These are phyloP conservation scores for Thamnophis sirtalis DNA, from an alignment of 2,113 vertebrate genomes.

Conservation along the genomic window DNA sequence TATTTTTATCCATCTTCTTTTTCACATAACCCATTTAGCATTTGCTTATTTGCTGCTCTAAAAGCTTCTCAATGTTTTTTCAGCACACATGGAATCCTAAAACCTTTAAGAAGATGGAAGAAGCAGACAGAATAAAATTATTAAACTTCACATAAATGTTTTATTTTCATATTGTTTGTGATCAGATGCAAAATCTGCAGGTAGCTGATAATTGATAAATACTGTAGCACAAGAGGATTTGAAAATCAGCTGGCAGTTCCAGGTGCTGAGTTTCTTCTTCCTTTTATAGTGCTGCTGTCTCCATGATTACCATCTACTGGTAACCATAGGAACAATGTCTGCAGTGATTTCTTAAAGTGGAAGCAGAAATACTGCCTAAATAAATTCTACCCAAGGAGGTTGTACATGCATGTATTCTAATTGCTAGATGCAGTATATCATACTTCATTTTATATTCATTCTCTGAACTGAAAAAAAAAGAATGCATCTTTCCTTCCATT, in stretches of 20 bases:
- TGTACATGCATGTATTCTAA: slow-evolving; percentile 54
- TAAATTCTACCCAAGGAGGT: slow-evolving; percentile 48
- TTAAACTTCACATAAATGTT: slow-evolving; percentile 39
- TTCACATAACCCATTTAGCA: slow-evolving; percentile 37
- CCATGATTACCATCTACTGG: slow-evolving; percentile 36
- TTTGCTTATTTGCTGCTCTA: slow-evolving; percentile 29
- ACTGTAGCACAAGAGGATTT: slow-evolving; percentile 22
- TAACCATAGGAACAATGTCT: slow-evolving; percentile 68
- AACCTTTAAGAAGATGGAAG: slow-evolving; percentile 24
- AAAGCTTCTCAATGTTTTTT: slow-evolving; percentile 43
- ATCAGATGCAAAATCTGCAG: slow-evolving; percentile 32
- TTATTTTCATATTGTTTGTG: slow-evolving; percentile 47
- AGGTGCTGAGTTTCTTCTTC: slow-evolving; percentile 36
- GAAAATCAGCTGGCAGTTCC: slow-evolving; percentile 19
- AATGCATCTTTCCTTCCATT: slow-evolving; percentile 55
- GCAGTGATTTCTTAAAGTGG: slow-evolving; percentile 58
- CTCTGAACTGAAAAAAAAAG: slow-evolving; percentile 51
- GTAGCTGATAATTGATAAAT: slow-evolving; percentile 36
- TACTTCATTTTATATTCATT: slow-evolving; percentile 52
- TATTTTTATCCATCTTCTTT: slow-evolving; percentile 34
- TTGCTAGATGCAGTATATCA: slow-evolving; percentile 59
- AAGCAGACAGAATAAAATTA: slow-evolving; percentile 49
- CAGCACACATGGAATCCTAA: slow-evolving; percentile 39
- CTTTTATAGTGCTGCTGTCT: slow-evolving; percentile 46
- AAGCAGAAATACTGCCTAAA: slow-evolving; percentile 50